Base-by-base conservation (phyloP, 2,113 vertebrate species). In the Azemiops feae region DNA sequence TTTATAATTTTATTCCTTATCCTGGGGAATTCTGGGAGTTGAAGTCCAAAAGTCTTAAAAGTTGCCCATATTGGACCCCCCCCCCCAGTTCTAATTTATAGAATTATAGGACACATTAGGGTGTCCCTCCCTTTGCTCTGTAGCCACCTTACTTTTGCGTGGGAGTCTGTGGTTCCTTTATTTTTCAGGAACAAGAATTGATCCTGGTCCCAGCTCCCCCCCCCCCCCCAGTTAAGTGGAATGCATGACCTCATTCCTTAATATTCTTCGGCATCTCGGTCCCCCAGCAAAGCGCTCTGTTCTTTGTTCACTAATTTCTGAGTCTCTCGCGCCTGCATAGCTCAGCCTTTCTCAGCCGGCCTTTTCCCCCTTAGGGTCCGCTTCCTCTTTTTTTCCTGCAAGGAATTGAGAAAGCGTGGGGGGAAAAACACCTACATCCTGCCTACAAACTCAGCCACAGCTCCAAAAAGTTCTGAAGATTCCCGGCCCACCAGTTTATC, bases 211-310 rank as follows among this genome's bases (percentile, higher is more conserved):
- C 60, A 12, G 0, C 25, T 14, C 5, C 14, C 52, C 34, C 92
- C 60, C 34, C 23, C 16, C 12, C 92, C 60, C 50, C 60, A 30
- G 39, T 8, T 27, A 27, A 11, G 30, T 85, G 92, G 88, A 93
- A 93, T 93, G 81, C 92, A 85, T 93, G 92, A 93, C 88, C 58
- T 86, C 92, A 89, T 85, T 57, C 39, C 88, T 52, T 12, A 50
- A 55, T 7, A 74, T 50, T 86, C 10, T 16, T 85, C 58, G 88
- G 92, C 50, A 93, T 93, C 92, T 86, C 50, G 3, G 43, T 57
- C 22, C 45, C 30, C 16, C 45, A 12, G 45, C 43, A 14, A 23
- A 27, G 20, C 2, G 1, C 23, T 45, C 85, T 87, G 92, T 74
- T 34, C 69, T 58, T 18, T 25, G 27, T 30, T 18, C 6, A 30